Percentiles rank a stretch among this genome's conserved stretches.
Conservation (phyloP, 1,140 invertebrate species). For the Brachionus rubens region DNA sequence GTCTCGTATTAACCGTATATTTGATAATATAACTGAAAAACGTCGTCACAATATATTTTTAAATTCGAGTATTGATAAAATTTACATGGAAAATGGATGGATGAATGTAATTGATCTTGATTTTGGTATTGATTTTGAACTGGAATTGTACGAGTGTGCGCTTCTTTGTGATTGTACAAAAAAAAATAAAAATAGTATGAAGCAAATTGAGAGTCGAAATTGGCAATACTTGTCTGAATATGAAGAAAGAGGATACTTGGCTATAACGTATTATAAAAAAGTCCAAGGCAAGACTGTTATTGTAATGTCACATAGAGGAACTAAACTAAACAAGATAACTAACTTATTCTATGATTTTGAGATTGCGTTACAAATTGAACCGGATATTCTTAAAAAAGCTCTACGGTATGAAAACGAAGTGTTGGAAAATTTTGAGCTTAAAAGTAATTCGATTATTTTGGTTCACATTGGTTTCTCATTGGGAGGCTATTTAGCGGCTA, state of each 20-base stretch:
- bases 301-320: slow-evolving; percentile 5
- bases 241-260: slow-evolving; percentile 13
- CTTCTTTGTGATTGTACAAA: slow-evolving; percentile 14
- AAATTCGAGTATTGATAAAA: neutral
- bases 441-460: neutral
- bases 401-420: neutral
- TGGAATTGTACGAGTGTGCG: neutral
- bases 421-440: neutral
- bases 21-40: neutral
- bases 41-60: neutral
- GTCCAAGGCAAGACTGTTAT: neutral
- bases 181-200: neutral
- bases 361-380: slow-evolving; percentile 9
- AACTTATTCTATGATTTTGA: slow-evolving; percentile 10
- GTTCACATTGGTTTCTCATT: slow-evolving; percentile 8
- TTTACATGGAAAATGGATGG: neutral
- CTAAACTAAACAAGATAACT: neutral
- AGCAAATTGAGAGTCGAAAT: neutral
- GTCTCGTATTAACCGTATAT: neutral
- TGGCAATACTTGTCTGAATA: neutral
- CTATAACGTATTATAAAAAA: slow-evolving; percentile 4
- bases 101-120: neutral
- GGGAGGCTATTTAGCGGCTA: slow-evolving; percentile 5
- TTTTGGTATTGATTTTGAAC: slow-evolving; percentile 1
- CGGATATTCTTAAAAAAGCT: slow-evolving; percentile 4